These are phyloP conservation scores for Chinchilla lanigera DNA, from an alignment of 2,113 vertebrate species.

Conservation along the genomic window DNA sequence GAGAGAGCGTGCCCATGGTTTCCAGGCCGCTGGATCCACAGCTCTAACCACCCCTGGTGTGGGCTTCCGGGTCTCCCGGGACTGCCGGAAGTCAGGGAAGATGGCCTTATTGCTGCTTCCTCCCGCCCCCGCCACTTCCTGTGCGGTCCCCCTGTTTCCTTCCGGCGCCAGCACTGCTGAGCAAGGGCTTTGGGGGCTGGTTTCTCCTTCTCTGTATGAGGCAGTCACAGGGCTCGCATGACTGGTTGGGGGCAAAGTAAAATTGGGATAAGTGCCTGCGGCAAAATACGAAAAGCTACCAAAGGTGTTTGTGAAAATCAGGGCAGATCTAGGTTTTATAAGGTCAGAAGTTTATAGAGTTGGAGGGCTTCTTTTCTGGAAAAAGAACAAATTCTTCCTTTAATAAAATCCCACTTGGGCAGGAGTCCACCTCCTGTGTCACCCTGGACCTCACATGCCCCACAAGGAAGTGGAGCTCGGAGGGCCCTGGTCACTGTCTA, in stretches of 20 bases:
- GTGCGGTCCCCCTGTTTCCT: fast-evolving
- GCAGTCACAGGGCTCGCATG: not conserved
- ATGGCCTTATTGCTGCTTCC: not conserved
- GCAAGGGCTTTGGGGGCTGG: too few relatives aligned
- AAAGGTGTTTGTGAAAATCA: not conserved
- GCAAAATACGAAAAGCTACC: not conserved
- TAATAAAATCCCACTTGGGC: not conserved
- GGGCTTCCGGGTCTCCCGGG: not conserved
- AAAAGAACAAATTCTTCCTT: not conserved
- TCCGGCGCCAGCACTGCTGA: fast-evolving
- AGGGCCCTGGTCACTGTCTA: too few relatives aligned
- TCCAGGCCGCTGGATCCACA: not conserved
- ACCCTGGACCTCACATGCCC: not conserved
- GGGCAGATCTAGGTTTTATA: fast-evolving
- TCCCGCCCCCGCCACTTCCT: not conserved
- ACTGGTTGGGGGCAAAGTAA: not conserved
- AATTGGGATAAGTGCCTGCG: fast-evolving
- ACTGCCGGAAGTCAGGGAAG: not conserved
- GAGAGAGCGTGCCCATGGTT: not conserved
- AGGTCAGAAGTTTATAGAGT: too few relatives aligned
- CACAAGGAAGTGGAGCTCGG: not conserved
- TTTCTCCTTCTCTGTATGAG: not conserved
- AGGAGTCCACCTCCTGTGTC: not conserved
- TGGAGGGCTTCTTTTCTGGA: not conserved
- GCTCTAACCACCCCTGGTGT: not conserved